Evolutionary conservation across 2,888 invertebrate genomes (phyloP).

Genomic region (Drosophila cognata): DNA sequence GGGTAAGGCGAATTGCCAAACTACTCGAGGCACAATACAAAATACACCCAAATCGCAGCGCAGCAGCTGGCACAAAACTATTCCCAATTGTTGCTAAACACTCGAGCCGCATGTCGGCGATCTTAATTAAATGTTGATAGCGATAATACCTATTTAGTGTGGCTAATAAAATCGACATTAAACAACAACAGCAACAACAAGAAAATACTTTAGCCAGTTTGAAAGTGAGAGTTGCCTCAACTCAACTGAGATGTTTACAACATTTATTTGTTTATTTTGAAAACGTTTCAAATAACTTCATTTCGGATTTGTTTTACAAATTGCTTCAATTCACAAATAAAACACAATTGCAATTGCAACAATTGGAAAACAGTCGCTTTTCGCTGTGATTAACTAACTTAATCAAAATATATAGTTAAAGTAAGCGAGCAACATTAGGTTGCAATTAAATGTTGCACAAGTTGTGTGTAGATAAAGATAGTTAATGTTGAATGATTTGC

Average conservation of each 20-base stretch:
- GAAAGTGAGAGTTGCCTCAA: constrained; percentile 67
- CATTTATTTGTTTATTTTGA: constrained; percentile 19
- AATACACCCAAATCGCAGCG: neutral
- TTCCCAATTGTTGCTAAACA: constrained; percentile 71
- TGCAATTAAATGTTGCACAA: neutral
- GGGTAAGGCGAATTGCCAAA: constrained; percentile 57
- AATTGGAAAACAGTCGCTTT: neutral
- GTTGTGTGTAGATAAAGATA: neutral
- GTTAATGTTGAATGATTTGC: neutral
- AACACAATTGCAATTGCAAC: neutral
- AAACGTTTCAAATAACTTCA: neutral
- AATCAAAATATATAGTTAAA: neutral
- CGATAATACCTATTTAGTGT: constrained; percentile 64
- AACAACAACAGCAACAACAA: constrained; percentile 19
- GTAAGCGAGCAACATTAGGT: too few species aligned
- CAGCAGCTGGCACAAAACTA: constrained; percentile 42
- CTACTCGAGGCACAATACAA: constrained; percentile 17
- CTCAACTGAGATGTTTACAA: constrained; percentile 20
- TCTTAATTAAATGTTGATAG: constrained; percentile 76
- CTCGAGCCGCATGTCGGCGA: constrained; percentile 51
- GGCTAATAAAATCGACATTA: constrained; percentile 66
- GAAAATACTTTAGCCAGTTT: neutral
- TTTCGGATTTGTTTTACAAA: neutral
- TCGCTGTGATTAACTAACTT: neutral
- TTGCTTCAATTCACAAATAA: neutral